Evolutionary conservation across 2,888 invertebrate species (phyloP), one percentile per base, ranked within the genome.

Genomic region (Drosophila gaucha): DNA sequence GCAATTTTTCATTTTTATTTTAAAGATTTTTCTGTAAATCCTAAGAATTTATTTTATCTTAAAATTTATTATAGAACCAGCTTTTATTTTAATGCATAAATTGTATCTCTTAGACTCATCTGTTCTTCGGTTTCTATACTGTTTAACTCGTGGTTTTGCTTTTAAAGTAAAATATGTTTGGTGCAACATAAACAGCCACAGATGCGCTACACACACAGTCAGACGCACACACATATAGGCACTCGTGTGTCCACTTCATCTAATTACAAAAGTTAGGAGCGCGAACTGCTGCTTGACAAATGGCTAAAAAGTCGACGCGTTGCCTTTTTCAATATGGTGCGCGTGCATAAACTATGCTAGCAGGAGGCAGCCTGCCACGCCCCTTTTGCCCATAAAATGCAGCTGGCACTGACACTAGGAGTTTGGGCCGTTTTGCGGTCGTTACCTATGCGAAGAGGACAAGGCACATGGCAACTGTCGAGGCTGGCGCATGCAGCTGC

Each of bases 261-360:
- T 84, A 84, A 84, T 84, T 82, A 79, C 65, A 55, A 82, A 82
- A 82, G 84, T 82, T 80, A 26, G 41, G 51, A 22, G 60, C 68
- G 30, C 58, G 57, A 59, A 49, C 55, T 49, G 64, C 38, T 41
- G 56, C 35, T 65, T 78, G 83, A 80, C 71, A 84, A 82, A 83
- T 77, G 74, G 77, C 64, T 50, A 52, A 55, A 77, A 69, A 73
- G 57, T 55, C 59, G 33, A 43, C 43, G 70, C 66, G 76, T 66
- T 80, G 78, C 62, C 67, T 63, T 74, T 74, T 82, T 82, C 82
- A 82, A 82, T 82, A 84, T 82, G 84, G 55, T 77, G 69, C 63
- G 47, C 77, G 63, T 65, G 67, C 69, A 83, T 80, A 83, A 76
- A 71, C 60, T 65, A 60, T 54, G 58, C 38, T 50, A 26, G 26